Evolutionary conservation across 2,113 vertebrate genomes (phyloP).

Genomic region (Dasyornis broadbenti): DNA sequence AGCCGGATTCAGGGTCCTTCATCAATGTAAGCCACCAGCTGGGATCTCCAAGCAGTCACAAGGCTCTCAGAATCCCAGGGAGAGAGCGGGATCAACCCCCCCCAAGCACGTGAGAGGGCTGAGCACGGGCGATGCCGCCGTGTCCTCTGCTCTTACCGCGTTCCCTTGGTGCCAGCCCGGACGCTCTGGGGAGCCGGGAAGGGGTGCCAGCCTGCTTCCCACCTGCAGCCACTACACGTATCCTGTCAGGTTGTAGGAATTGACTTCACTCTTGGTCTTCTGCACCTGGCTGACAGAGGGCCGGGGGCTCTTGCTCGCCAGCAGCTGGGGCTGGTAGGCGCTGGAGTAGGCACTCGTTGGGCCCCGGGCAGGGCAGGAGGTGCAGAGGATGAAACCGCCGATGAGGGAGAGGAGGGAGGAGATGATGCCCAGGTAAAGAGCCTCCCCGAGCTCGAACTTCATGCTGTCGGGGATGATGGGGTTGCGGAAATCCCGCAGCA

Average conservation of each 20-base stretch:
- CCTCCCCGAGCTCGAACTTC: conserved; percentile 91
- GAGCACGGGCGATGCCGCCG: fast-evolving
- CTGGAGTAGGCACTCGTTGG: background rate
- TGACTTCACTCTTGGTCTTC: conserved; percentile 72
- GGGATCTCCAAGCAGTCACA: background rate
- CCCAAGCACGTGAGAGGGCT: background rate
- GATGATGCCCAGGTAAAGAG: conserved; percentile 87
- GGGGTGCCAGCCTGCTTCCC: background rate
- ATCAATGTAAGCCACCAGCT: background rate
- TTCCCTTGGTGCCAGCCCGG: background rate
- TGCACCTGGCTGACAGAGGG: conserved; percentile 4
- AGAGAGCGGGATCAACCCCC: background rate
- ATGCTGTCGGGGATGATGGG: conserved; percentile 79
- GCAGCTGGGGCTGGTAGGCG: conserved; percentile 54
- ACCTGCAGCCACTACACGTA: conserved; percentile 66
- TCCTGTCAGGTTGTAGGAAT: conserved; percentile 78
- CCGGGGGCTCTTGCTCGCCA: conserved; percentile 42
- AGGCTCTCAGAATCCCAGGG: background rate
- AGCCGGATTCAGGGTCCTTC: background rate
- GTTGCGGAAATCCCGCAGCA: conserved; percentile 88
- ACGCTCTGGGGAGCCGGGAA: background rate
- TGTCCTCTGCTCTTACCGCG: background rate
- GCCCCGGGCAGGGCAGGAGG: conserved; percentile 75
- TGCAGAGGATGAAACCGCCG: conserved; percentile 84
- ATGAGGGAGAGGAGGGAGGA: conserved; percentile 83